Evolutionary conservation across 2,888 invertebrate species (phyloP).

Genomic region (Eupelmus urozonus): DNA sequence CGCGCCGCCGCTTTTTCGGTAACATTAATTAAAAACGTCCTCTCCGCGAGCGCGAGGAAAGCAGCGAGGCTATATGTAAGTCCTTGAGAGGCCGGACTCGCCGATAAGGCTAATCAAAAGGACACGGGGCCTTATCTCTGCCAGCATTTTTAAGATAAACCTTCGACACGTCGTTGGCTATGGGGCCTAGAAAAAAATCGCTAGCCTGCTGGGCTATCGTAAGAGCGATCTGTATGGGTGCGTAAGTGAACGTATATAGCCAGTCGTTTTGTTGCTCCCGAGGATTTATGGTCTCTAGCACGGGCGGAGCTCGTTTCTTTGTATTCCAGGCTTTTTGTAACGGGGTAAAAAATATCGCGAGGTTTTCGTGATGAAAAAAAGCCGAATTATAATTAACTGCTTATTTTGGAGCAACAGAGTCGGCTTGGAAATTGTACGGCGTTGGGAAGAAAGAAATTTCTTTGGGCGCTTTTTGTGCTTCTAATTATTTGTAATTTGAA

Average conservation of each 20-base stretch:
- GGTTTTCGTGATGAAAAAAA: too few species aligned
- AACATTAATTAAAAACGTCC: too few species aligned
- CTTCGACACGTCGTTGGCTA: constrained; percentile 21
- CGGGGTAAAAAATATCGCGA: too few species aligned
- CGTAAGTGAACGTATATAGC: neutral
- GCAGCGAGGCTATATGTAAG: too few species aligned
- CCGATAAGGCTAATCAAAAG: constrained; percentile 51
- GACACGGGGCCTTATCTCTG: constrained; percentile 45
- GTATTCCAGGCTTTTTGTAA: too few species aligned
- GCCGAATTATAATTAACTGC: too few species aligned
- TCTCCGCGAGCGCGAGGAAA: too few species aligned
- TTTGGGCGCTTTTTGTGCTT: neutral
- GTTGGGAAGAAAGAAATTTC: neutral
- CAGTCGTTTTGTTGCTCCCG: constrained; percentile 11
- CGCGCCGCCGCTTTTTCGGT: constrained; percentile 28
- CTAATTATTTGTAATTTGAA: constrained; percentile 6
- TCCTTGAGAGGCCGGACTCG: constrained; percentile 5
- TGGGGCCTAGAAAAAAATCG: constrained; percentile 24
- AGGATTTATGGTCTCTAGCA: too few species aligned
- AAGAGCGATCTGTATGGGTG: constrained; percentile 11
- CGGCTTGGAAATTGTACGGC: neutral
- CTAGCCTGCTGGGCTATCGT: constrained; percentile 15
- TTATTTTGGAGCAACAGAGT: neutral
- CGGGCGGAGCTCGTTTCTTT: too few species aligned
- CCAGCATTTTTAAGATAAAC: constrained; percentile 53